Conservation (phyloP, 1,140 invertebrate species). For the Hetaerina americana region DNA sequence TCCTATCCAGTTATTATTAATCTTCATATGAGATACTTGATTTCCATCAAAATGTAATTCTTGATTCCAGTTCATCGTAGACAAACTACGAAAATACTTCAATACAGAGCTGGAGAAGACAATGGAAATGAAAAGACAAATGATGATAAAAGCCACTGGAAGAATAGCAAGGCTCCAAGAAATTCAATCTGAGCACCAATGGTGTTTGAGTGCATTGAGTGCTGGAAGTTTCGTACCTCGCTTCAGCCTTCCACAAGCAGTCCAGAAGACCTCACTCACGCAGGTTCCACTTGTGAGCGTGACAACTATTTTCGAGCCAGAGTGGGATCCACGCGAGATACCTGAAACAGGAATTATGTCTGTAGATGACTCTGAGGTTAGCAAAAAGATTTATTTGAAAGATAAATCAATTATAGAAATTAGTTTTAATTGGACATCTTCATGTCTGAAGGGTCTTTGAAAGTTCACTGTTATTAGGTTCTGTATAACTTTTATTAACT, state of each 20-base stretch:
- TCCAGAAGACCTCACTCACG: background rate
- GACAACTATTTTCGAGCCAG: background rate
- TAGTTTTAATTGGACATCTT: background rate
- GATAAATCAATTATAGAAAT: background rate
- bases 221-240: background rate
- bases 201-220: background rate
- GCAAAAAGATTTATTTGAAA: background rate
- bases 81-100: background rate
- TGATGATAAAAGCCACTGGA: background rate
- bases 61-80: background rate
- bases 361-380: background rate
- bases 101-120: background rate
- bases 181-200: background rate
- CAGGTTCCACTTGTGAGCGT: background rate
- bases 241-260: too few relatives aligned
- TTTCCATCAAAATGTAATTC: background rate
- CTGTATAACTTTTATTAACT: too few relatives aligned
- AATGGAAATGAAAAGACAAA: background rate
- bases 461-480: too few relatives aligned
- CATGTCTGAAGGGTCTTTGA: too few relatives aligned
- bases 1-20: too few relatives aligned
- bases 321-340: background rate
- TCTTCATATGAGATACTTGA: too few relatives aligned
- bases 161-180: background rate
- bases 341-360: background rate